Percentiles rank a stretch among this genome's conserved stretches.
Evolutionary conservation across 2,797 vertebrate genomes (phyloP).

Genomic region (Erpetoichthys calabaricus): DNA sequence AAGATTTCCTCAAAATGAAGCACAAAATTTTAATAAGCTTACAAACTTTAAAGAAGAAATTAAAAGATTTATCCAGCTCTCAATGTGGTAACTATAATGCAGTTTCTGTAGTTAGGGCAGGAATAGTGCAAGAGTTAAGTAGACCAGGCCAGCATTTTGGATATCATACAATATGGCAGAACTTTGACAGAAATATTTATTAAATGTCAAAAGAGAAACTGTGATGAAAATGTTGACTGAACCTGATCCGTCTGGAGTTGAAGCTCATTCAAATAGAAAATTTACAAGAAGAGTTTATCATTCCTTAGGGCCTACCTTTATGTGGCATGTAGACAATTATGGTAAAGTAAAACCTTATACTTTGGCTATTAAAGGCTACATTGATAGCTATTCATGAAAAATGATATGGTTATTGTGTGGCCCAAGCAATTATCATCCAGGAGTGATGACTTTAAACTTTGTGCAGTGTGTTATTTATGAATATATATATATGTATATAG

Average conservation of each 20-base stretch:
- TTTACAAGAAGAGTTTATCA: slow-evolving; percentile 18
- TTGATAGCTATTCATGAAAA: slow-evolving; percentile 16
- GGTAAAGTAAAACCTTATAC: slow-evolving; percentile 18
- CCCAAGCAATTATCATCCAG: slow-evolving; percentile 13
- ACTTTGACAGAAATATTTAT: slow-evolving; percentile 6
- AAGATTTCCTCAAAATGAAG: too few relatives aligned
- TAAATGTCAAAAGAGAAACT: slow-evolving; percentile 16
- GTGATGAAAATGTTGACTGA: slow-evolving; percentile 13
- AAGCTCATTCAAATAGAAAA: slow-evolving; percentile 12
- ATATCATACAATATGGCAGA: too few relatives aligned
- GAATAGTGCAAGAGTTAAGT: too few relatives aligned
- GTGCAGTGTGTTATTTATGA: slow-evolving; percentile 8
- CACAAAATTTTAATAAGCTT: too few relatives aligned
- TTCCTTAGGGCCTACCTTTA: slow-evolving; percentile 18
- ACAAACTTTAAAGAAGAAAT: too few relatives aligned
- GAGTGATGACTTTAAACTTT: slow-evolving; percentile 14
- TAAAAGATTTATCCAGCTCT: too few relatives aligned
- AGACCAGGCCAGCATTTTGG: too few relatives aligned
- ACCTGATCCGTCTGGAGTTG: slow-evolving; percentile 17
- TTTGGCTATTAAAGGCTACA: slow-evolving; percentile 17
- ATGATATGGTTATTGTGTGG: slow-evolving; percentile 17
- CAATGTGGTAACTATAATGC: too few relatives aligned
- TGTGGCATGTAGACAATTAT: slow-evolving; percentile 18
- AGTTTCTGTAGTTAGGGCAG: too few relatives aligned
- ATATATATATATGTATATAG: too few relatives aligned